Evolutionary conservation across 2,888 invertebrate species (phyloP), one percentile per base, ranked within the genome.

Genomic region (Cylloceria caligata): DNA sequence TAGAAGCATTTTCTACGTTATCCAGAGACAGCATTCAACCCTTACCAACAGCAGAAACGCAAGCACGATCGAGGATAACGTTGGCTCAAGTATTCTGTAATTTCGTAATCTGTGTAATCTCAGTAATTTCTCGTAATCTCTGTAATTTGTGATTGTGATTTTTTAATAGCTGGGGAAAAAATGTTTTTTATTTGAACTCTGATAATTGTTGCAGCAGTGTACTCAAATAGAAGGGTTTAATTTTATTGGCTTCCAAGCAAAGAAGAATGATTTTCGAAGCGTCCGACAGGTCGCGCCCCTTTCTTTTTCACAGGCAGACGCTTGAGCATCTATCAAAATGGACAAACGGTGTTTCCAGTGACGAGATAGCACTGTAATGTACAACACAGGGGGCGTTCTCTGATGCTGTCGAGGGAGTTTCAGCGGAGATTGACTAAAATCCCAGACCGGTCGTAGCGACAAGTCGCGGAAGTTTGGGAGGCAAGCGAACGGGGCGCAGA

Each of bases 251-350:
- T 3, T 3, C n/a, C 0, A 30, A 49, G 49, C 4, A 19, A 47
- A 13, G 16, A 19, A 13, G 2, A 30, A 49, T 16, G 21, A 19
- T 11, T 67, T 49, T 30, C 19, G 13, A 62, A 68, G 36, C 16
- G 49, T 49, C n/a, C 62, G 49, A 49, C 13, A 19, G 36, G 27
- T 11, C 21, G 30, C n/a, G 13, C 27, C 19, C 24, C 47, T 67
- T 74, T 16, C 34, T 24, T 52, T 36, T 57, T 30, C 24, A 11
- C 16, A 21, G n/a, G n/a, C n/a, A n/a, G n/a, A n/a, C n/a, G n/a
- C n/a, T n/a, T n/a, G n/a, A n/a, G n/a, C n/a, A 69, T 62, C 62
- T 69, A 69, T 77, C 76, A 77, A 62, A 69, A 64, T 69, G 30
- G 36, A 6, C 39, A 39, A 49, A 39, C 62, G 45, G 19, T 30